Evolutionary conservation across 2,113 vertebrate genomes (phyloP).

Genomic region (Egretta garzetta): DNA sequence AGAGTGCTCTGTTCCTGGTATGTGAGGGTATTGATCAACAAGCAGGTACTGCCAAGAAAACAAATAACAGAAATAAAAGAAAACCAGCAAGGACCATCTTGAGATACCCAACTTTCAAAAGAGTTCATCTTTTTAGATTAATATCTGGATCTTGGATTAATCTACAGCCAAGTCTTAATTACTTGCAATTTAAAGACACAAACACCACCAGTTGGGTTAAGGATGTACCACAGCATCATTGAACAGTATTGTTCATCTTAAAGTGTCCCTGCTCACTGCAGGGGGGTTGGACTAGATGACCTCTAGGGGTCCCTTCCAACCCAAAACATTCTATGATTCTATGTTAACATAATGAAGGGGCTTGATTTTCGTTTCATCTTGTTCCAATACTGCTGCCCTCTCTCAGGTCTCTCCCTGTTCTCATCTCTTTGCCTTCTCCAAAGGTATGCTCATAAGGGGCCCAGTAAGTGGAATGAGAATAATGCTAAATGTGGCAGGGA

Average conservation of each 20-base stretch:
- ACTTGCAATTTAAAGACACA: neutral
- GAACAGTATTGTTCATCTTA: neutral
- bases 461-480: neutral
- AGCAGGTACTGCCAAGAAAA: neutral
- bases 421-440: neutral
- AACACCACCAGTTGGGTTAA: neutral
- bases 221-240: neutral
- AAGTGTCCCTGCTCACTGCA: neutral
- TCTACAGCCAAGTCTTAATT: neutral
- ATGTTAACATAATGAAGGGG: neutral
- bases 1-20: neutral
- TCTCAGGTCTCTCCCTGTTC: neutral
- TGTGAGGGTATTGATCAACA: accelerated
- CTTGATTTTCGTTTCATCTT: neutral
- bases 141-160: neutral
- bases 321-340: no score
- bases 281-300: no score
- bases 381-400: neutral
- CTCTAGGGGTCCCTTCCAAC: no score
- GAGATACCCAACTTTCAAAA: neutral
- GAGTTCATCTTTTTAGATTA: neutral
- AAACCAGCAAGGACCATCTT: neutral
- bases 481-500: neutral
- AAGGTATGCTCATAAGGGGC: accelerated
- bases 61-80: neutral